These are phyloP conservation scores for Quiscalus mexicanus DNA, from an alignment of 2,113 vertebrate species.

Conservation along the genomic window DNA sequence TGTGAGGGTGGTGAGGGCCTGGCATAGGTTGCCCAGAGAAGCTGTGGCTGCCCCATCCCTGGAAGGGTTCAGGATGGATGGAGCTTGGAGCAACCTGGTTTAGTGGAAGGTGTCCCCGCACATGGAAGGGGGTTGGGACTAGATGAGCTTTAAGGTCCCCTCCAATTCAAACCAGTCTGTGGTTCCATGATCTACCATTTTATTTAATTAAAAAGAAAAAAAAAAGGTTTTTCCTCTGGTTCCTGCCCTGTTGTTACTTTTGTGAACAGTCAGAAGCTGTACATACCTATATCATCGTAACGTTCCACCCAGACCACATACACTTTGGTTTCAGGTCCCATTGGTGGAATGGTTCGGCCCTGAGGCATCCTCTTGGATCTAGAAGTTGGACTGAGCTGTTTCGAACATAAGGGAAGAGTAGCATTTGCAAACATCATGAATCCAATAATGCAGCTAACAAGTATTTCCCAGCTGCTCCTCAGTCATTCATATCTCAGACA, in stretches of 20 bases:
- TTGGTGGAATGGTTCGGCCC: conserved; percentile 86
- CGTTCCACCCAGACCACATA: conserved; percentile 95
- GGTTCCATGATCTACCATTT: background rate
- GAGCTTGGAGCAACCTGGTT: background rate
- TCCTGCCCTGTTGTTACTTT: background rate
- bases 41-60: background rate
- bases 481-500: background rate
- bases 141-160: background rate
- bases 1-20: background rate
- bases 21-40: background rate
- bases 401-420: conserved; percentile 5
- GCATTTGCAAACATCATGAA: background rate
- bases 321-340: conserved; percentile 95
- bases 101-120: background rate
- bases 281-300: conserved; percentile 91
- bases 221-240: background rate
- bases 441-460: background rate
- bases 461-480: background rate
- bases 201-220: background rate
- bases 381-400: conserved; percentile 88
- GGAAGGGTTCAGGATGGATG: background rate
- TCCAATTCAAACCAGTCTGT: background rate
- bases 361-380: conserved; percentile 87
- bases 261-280: background rate
- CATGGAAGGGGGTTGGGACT: background rate